Base-by-base conservation (phyloP, 2,113 vertebrate species). In the Pteropus alecto region DNA sequence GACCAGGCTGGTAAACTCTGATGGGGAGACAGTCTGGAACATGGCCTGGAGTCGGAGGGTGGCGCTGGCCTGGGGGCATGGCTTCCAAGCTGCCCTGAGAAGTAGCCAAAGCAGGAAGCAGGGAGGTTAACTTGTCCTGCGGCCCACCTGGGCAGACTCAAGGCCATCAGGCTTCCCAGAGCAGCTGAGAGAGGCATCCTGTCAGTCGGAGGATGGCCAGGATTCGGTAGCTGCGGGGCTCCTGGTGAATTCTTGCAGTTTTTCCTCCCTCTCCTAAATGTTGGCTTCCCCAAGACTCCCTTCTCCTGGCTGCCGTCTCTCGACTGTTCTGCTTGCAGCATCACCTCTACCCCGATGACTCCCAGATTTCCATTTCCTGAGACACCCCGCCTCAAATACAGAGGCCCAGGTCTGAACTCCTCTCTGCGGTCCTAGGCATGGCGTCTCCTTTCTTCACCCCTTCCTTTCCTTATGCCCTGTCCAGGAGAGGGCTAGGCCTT, bases 1-100 rank as follows among this genome's bases (percentile, higher is more conserved):
- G 67, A 79, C 46, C 81, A 95, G 95, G 85, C 96, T 97, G 88
- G 97, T 96, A 93, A 97, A 96, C 56, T 86, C 78, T 14, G 89
- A 92, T 68, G 97, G 89, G 58, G 82, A 91, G 77, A 76, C 87
- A 86, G 71, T 63, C 95, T 94, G 95, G 81, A 93, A 87, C 0
- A 0, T 30, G 90, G 77, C 48, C 51, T 41, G 19, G 30, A 28
- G 12, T 14, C 68, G 74, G 78, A 58, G 86, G 78, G 60, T 8
- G 5, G 86, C 6, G 0, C 24, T 13, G 87, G 92, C 92, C 24
- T 58, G 16, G 43, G 68, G 33, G 46, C 26, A 51, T 16, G 5
- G 51, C 51, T 51, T 51, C 51, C 15, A 51, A 7, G 71, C 26
- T 0, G 81, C 71, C n/a, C 43, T 0, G 7, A 68, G 68, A 43